Conservation (phyloP, 2,888 invertebrate genomes). For the Molanna angustata region DNA sequence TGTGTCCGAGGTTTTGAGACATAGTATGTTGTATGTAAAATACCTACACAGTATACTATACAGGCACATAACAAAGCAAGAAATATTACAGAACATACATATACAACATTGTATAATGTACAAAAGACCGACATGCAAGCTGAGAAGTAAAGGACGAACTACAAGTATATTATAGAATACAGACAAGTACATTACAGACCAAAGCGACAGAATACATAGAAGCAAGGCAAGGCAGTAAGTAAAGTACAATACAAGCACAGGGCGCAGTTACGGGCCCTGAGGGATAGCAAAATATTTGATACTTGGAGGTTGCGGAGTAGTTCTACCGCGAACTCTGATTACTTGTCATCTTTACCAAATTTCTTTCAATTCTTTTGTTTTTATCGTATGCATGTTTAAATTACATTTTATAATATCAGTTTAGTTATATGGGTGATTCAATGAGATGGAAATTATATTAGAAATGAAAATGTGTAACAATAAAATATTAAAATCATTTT, state of each 20-base stretch:
- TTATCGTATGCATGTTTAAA: constrained; percentile 31
- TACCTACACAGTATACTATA: background rate
- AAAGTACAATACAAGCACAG: constrained; percentile 25
- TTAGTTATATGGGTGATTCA: constrained; percentile 18
- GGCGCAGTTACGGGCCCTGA: constrained; percentile 12
- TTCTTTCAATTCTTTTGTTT: constrained; percentile 23
- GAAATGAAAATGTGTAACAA: constrained; percentile 13
- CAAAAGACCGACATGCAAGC: constrained; percentile 15
- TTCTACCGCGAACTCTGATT: constrained; percentile 27
- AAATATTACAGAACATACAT: constrained; percentile 9
- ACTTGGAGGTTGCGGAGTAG: constrained; percentile 33
- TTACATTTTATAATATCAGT: constrained; percentile 23
- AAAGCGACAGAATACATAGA: constrained; percentile 11
- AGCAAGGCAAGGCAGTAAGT: constrained; percentile 11
- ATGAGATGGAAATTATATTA: constrained; percentile 15
- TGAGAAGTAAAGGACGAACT: constrained; percentile 7
- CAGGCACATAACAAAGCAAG: constrained; percentile 13
- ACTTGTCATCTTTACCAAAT: constrained; percentile 31
- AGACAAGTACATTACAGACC: background rate
- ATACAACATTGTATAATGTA: background rate
- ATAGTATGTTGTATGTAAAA: background rate
- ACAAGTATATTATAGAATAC: background rate
- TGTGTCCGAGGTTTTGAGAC: constrained; percentile 12
- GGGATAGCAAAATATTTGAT: constrained; percentile 32
- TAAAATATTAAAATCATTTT: constrained; percentile 20